Conservation (phyloP, 2,797 vertebrate species). For the Sebastes matsubarae region DNA sequence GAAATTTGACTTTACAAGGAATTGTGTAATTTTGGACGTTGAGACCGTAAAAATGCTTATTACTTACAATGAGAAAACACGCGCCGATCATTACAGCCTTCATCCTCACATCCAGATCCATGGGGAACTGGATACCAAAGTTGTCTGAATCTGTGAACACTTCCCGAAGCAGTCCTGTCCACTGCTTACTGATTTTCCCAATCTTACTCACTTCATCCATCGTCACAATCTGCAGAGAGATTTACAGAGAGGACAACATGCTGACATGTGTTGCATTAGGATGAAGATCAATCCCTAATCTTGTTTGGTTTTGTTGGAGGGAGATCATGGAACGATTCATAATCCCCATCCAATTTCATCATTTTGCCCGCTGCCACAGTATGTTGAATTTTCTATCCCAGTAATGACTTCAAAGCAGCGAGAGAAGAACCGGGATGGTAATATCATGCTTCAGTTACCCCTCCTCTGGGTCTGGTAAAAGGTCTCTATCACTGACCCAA, state of each 20-base stretch:
- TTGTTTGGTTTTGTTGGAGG: slow-evolving; percentile 32
- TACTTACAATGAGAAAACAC: slow-evolving; percentile 97
- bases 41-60: neutral
- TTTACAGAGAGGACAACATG: slow-evolving; percentile 21
- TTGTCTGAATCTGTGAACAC: slow-evolving; percentile 94
- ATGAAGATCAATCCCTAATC: slow-evolving; percentile 4
- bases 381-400: slow-evolving; percentile 7
- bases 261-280: slow-evolving; percentile 23
- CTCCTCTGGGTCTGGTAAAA: slow-evolving; percentile 45
- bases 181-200: slow-evolving; percentile 98
- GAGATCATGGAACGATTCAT: slow-evolving; percentile 13
- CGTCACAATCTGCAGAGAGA: slow-evolving; percentile 86
- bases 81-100: slow-evolving; percentile 96
- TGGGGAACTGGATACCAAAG: slow-evolving; percentile 95
- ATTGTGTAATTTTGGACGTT: neutral
- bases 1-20: neutral
- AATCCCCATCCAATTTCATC: slow-evolving; percentile 12
- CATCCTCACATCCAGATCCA: slow-evolving; percentile 93
- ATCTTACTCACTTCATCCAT: slow-evolving; percentile 91
- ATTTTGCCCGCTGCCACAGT: slow-evolving; percentile 9
- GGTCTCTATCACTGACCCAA: slow-evolving; percentile 61
- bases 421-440: slow-evolving; percentile 8
- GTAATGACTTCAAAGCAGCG: slow-evolving; percentile 54
- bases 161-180: slow-evolving; percentile 94
- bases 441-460: slow-evolving; percentile 56